Evolutionary conservation across 2,888 invertebrate genomes (phyloP).

Genomic region (Drosophila greeni): DNA sequence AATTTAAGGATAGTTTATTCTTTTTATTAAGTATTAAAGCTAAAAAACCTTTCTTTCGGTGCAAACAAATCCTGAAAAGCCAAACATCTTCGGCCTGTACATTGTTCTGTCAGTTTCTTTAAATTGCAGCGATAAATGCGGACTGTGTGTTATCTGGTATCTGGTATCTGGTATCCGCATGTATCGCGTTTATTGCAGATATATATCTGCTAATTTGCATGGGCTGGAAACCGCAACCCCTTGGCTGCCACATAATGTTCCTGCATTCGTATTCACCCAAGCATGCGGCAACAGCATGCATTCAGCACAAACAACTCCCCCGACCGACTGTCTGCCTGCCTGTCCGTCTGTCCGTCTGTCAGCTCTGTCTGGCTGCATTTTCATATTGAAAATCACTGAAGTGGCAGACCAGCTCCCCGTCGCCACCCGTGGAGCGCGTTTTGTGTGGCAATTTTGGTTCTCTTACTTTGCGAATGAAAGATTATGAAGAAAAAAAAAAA

Average conservation of each 20-base stretch:
- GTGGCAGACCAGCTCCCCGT: conserved; percentile 60
- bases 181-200: conserved; percentile 23
- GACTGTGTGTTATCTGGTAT: conserved; percentile 16
- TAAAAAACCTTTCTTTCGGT: not conserved
- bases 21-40: not conserved
- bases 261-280: conserved; percentile 56
- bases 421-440: conserved; percentile 15
- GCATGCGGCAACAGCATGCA: conserved; percentile 53
- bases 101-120: conserved; percentile 4
- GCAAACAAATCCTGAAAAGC: not conserved
- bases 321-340: conserved; percentile 22
- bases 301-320: conserved; percentile 30
- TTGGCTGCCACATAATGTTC: conserved; percentile 62
- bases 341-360: conserved; percentile 39
- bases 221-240: conserved; percentile 60
- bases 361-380: conserved; percentile 63
- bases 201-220: conserved; percentile 51
- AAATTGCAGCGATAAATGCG: conserved; percentile 23
- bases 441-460: conserved; percentile 58
- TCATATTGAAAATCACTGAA: conserved; percentile 72
- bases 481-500: conserved; percentile 22
- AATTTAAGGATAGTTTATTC: fast-evolving
- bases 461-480: conserved; percentile 41
- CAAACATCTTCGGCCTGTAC: not conserved
- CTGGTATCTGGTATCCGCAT: conserved; percentile 16